Conservation (phyloP, 2,113 vertebrate species). For the Labeo catla region DNA sequence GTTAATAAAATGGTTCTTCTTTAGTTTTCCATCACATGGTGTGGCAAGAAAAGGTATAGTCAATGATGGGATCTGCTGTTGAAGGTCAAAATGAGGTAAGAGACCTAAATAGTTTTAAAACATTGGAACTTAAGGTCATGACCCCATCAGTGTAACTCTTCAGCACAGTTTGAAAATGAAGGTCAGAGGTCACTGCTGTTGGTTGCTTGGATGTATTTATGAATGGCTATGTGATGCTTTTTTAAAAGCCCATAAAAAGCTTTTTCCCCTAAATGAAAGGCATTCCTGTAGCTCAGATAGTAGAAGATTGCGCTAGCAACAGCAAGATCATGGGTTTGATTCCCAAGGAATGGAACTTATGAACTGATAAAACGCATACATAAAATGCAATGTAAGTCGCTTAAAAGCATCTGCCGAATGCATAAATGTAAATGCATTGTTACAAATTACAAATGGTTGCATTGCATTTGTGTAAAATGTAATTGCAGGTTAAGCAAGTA, state of each 20-base stretch:
- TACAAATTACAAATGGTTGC: not conserved
- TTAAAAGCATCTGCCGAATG: not conserved
- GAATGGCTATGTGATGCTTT: not conserved
- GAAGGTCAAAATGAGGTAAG: not conserved
- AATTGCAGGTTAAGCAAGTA: not conserved
- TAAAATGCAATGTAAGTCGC: not conserved
- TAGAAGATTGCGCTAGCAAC: no score
- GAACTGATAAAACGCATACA: not conserved
- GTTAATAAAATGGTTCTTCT: no score
- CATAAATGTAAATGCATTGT: not conserved
- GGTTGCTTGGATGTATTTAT: not conserved
- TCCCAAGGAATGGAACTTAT: not conserved
- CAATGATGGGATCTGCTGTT: not conserved
- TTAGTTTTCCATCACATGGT: no score
- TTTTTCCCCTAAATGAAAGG: not conserved
- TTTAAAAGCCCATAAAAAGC: not conserved
- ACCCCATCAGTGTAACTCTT: not conserved
- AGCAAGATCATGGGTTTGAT: no score
- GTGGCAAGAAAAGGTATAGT: no score
- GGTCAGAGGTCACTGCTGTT: not conserved
- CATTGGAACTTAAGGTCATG: not conserved
- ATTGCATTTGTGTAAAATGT: not conserved
- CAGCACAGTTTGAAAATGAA: not conserved
- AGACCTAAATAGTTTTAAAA: not conserved
- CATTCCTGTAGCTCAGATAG: not conserved